Percentiles rank a stretch among this genome's conserved stretches.
Conservation (phyloP, 2,797 vertebrate genomes). For the Knipowitschia caucasica region DNA sequence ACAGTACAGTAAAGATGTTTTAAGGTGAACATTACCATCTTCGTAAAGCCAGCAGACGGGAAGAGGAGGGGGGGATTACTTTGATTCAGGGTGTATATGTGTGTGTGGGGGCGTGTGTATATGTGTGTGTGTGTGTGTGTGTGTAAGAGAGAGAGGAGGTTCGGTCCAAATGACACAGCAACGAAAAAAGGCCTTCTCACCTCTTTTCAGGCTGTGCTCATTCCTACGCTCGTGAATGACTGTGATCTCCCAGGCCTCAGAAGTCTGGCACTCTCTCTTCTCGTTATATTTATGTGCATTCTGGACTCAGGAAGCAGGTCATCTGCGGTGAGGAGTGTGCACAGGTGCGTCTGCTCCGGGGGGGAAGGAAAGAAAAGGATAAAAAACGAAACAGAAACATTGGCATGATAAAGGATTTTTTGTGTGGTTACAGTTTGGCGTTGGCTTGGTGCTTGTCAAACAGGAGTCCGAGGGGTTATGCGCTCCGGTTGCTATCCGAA, state of each 20-base stretch:
- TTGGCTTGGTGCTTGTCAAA: not conserved
- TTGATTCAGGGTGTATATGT: constrained; percentile 53
- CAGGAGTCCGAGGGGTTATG: not conserved
- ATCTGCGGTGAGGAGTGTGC: constrained; percentile 15
- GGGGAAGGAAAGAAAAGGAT: too few species aligned
- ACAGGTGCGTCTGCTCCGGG: constrained; percentile 47
- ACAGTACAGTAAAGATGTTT: constrained; percentile 82
- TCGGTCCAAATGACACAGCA: constrained; percentile 64
- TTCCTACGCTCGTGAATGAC: constrained; percentile 59
- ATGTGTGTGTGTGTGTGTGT: too few species aligned
- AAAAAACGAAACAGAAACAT: constrained; percentile 45
- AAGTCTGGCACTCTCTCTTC: constrained; percentile 35
- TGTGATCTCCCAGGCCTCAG: constrained; percentile 53
- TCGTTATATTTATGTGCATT: constrained; percentile 26
- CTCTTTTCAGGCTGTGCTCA: constrained; percentile 49
- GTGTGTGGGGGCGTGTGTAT: too few species aligned
- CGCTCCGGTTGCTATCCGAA: not conserved
- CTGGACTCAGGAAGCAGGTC: constrained; percentile 30
- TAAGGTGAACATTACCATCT: constrained; percentile 88
- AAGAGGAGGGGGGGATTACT: constrained; percentile 52
- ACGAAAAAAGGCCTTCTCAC: constrained; percentile 55
- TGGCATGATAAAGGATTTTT: constrained; percentile 61
- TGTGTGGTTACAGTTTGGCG: not conserved
- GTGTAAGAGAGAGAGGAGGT: too few species aligned
- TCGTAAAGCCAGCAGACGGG: constrained; percentile 63